Evolutionary conservation across 2,797 vertebrate genomes (phyloP).

Genomic region (Xyrichtys novacula): DNA sequence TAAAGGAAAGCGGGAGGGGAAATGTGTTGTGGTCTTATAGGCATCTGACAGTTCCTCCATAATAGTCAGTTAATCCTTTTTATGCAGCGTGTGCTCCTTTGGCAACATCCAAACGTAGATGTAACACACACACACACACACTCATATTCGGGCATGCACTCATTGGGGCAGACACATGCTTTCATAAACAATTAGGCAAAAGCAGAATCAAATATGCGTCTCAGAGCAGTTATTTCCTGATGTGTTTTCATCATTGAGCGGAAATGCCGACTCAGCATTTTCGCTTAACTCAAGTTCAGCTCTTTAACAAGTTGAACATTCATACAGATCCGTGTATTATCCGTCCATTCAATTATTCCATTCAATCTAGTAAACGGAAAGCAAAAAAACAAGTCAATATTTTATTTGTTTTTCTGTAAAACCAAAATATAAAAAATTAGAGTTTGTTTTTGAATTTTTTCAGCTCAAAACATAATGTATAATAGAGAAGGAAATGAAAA

Average conservation of each 20-base stretch:
- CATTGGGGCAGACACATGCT: neutral
- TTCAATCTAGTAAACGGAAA: too few species aligned
- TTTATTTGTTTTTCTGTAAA: too few species aligned
- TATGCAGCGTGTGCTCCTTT: constrained; percentile 61
- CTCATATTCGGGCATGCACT: neutral
- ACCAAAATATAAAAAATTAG: too few species aligned
- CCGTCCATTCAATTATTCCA: too few species aligned
- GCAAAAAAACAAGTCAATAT: too few species aligned
- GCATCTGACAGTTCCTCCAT: constrained; percentile 76
- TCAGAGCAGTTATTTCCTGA: constrained; percentile 36
- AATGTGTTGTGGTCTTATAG: constrained; percentile 77
- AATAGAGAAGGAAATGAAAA: too few species aligned
- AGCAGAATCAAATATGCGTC: constrained; percentile 29
- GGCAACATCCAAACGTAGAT: constrained; percentile 50
- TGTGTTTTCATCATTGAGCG: constrained; percentile 43
- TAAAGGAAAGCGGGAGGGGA: constrained; percentile 71
- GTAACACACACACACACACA: neutral
- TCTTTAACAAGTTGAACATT: too few species aligned
- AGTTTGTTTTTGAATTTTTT: too few species aligned
- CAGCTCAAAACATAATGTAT: too few species aligned
- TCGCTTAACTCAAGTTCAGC: too few species aligned
- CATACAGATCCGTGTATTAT: too few species aligned
- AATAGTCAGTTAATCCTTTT: constrained; percentile 78
- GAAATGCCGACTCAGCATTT: too few species aligned
- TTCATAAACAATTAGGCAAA: constrained; percentile 18